Evolutionary conservation across 2,888 invertebrate species (phyloP).

Genomic region (Crematogaster levior): DNA sequence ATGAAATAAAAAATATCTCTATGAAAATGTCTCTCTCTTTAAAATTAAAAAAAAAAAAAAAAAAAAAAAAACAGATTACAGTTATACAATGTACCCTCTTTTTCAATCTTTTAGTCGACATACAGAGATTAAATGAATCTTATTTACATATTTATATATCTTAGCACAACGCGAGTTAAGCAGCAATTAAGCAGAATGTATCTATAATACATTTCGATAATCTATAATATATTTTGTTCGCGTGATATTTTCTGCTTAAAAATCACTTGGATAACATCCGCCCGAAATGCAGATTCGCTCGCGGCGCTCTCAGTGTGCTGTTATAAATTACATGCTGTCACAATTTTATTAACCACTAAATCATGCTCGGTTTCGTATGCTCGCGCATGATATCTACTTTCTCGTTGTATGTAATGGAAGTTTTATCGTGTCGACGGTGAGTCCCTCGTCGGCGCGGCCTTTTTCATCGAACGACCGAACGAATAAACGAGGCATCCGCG

Average conservation of each 20-base stretch:
- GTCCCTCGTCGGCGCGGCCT: constrained; percentile 18
- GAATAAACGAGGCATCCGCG: constrained; percentile 67
- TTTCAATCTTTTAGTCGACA: neutral
- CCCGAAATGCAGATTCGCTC: constrained; percentile 11
- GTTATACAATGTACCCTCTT: neutral
- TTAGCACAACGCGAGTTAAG: neutral
- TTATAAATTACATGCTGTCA: constrained; percentile 31
- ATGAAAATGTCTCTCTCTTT: neutral
- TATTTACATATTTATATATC: neutral
- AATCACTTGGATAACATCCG: neutral
- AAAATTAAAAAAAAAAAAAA: neutral
- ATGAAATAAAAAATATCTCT: too few species aligned
- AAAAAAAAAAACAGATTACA: too few species aligned
- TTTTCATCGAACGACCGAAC: constrained; percentile 41
- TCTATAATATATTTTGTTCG: too few species aligned
- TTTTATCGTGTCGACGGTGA: constrained; percentile 27
- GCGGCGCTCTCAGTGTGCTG: constrained; percentile 18
- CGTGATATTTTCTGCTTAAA: constrained; percentile 12
- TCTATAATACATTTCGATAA: neutral
- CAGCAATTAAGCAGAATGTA: neutral
- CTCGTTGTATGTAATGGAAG: constrained; percentile 26
- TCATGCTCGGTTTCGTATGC: constrained; percentile 24
- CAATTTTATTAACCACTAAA: constrained; percentile 46
- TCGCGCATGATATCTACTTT: constrained; percentile 37
- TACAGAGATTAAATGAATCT: neutral